A percentile compares a stretch with the other conserved stretches of the same genome.
phyloP scores from a whole-genome alignment of 2,797 vertebrate genomes.

The Ataeniobius toweri region DNA sequence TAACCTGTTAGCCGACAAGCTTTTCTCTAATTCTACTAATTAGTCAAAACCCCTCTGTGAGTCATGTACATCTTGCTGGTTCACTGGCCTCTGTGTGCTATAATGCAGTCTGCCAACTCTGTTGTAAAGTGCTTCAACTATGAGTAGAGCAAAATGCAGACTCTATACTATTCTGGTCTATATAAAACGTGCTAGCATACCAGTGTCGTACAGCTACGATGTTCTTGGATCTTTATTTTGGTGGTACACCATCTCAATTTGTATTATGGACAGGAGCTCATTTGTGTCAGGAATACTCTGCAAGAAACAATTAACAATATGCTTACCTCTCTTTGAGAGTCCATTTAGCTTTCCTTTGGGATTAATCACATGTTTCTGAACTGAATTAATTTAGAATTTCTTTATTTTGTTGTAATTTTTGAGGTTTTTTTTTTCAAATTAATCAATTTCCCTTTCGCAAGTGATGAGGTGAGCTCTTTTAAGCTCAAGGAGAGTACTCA shows the following conservation, averaged over 20 bases:
- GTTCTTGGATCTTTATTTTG: background rate
- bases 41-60: background rate
- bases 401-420: background rate
- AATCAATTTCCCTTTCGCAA: slow-evolving; percentile 1
- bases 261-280: background rate
- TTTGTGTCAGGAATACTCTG: background rate
- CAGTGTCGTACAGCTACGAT: background rate
- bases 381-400: background rate
- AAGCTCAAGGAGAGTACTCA: background rate
- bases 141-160: background rate
- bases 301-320: background rate
- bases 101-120: no score
- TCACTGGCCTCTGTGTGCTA: background rate
- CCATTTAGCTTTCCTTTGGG: background rate
- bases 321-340: background rate
- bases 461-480: background rate
- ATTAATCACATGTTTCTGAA: background rate
- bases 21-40: slow-evolving; percentile 2
- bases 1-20: slow-evolving; percentile 2
- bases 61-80: background rate
- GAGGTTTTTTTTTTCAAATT: background rate
- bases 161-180: background rate
- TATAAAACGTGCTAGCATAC: background rate
- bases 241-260: background rate
- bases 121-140: background rate